A percentile compares a stretch with the other conserved stretches of the same genome.
These are phyloP conservation scores for Caenorhabditis becei DNA, from an alignment of 2,888 invertebrate genomes.

Conservation along the genomic window DNA sequence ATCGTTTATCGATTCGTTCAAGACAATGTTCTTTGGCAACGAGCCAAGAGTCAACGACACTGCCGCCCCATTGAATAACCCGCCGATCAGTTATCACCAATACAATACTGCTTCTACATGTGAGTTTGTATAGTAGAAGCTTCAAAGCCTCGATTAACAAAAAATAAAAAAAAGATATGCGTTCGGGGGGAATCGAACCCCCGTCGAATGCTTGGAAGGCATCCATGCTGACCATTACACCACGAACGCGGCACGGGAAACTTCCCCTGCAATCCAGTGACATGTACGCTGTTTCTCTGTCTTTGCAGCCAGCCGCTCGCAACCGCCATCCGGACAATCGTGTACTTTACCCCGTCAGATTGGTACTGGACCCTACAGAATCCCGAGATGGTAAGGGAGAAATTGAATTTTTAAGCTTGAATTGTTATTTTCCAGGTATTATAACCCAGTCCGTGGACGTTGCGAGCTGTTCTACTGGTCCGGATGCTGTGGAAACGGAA, in stretches of 20 bases:
- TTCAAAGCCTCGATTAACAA: neutral
- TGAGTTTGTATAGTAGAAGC: constrained; percentile 14
- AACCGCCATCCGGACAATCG: constrained; percentile 67
- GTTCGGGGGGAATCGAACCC: constrained; percentile 61
- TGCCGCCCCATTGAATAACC: constrained; percentile 40
- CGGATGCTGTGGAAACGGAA: constrained; percentile 81
- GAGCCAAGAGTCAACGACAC: constrained; percentile 33
- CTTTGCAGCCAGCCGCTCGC: constrained; percentile 46
- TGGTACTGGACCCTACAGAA: constrained; percentile 81
- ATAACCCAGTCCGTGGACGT: constrained; percentile 77
- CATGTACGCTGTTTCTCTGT: neutral
- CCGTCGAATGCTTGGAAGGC: constrained; percentile 70
- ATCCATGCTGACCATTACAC: constrained; percentile 75
- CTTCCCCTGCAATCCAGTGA: neutral
- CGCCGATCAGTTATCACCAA: constrained; percentile 59
- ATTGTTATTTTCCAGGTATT: constrained; percentile 69
- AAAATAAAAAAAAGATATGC: constrained; percentile 37
- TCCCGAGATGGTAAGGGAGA: constrained; percentile 79
- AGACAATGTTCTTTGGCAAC: constrained; percentile 58
- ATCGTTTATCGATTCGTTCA: constrained; percentile 53
- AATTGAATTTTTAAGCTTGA: neutral
- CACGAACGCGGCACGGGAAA: constrained; percentile 45
- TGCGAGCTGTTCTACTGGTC: constrained; percentile 82
- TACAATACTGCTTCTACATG: constrained; percentile 45
- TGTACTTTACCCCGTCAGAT: constrained; percentile 80